These are phyloP conservation scores for Argyrosomus regius DNA, from an alignment of 2,797 vertebrate genomes.

Conservation along the genomic window DNA sequence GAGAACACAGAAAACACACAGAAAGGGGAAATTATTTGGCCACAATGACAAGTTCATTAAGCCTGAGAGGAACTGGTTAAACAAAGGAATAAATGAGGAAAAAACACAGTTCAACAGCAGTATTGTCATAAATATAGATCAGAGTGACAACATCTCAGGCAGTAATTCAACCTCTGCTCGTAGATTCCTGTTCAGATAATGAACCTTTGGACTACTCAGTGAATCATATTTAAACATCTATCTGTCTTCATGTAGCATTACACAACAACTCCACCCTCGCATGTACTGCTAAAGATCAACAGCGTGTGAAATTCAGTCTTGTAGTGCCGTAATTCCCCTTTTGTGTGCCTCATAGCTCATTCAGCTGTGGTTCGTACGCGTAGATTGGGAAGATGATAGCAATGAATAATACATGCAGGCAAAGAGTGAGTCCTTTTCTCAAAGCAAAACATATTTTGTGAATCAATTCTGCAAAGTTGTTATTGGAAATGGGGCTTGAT, in stretches of 20 bases:
- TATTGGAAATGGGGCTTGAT: too few relatives aligned
- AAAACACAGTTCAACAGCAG: neutral
- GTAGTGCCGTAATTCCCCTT: neutral
- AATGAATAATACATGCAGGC: neutral
- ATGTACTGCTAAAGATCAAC: neutral
- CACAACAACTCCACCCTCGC: conserved; percentile 30
- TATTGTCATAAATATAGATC: neutral
- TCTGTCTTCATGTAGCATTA: conserved; percentile 15
- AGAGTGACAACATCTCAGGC: neutral
- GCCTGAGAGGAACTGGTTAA: conserved; percentile 57
- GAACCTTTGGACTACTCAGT: conserved; percentile 32
- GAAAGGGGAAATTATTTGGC: conserved; percentile 61
- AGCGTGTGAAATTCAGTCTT: neutral
- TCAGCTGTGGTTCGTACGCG: neutral
- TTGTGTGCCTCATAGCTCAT: neutral
- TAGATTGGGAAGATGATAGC: neutral
- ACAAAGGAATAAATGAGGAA: conserved; percentile 36
- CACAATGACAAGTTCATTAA: conserved; percentile 7
- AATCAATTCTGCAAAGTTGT: neutral
- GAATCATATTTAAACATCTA: conserved; percentile 48
- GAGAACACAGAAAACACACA: conserved; percentile 43
- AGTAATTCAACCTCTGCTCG: neutral
- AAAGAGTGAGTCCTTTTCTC: neutral
- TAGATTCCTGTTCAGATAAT: conserved; percentile 26
- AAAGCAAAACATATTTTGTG: neutral